Evolutionary conservation across 1,140 invertebrate species (phyloP).

Genomic region (Centruroides sculpturatus): DNA sequence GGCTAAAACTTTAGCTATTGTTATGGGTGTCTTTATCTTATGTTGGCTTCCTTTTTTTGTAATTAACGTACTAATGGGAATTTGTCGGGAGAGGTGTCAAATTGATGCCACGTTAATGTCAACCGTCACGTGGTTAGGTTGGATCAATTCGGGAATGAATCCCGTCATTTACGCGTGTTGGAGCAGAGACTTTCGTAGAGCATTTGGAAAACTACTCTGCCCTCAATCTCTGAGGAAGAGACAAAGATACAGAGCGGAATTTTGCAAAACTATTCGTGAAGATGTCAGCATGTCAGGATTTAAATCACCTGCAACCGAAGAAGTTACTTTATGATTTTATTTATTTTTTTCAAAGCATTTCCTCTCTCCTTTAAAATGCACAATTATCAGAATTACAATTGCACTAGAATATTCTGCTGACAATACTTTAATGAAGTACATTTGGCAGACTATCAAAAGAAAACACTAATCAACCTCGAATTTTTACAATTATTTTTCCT

Average conservation of each 20-base stretch:
- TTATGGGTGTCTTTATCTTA: conserved; percentile 89
- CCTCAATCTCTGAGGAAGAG: conserved; percentile 7
- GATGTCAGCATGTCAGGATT: neutral
- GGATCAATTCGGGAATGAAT: conserved; percentile 98
- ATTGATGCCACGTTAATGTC: conserved; percentile 76
- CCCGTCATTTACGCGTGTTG: conserved; percentile 94
- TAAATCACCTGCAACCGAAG: neutral
- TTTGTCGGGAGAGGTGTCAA: conserved; percentile 65
- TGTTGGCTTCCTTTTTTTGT: conserved; percentile 96
- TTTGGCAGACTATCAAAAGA: too few species aligned
- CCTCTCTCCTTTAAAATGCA: too few species aligned
- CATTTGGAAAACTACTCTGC: conserved; percentile 27
- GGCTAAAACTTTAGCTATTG: conserved; percentile 43
- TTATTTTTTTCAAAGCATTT: too few species aligned
- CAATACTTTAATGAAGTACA: too few species aligned
- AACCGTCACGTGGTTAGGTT: conserved; percentile 94
- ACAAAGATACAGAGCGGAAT: conserved; percentile 1
- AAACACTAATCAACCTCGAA: too few species aligned
- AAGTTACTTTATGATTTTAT: neutral
- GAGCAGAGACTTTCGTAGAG: conserved; percentile 83
- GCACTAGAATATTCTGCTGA: too few species aligned
- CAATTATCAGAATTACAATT: too few species aligned
- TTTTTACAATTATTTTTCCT: too few species aligned
- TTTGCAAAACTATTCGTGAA: neutral
- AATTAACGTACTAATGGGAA: conserved; percentile 78